phyloP scores from a whole-genome alignment of 2,797 vertebrate genomes.

The Neosilurus hyrtlii region DNA sequence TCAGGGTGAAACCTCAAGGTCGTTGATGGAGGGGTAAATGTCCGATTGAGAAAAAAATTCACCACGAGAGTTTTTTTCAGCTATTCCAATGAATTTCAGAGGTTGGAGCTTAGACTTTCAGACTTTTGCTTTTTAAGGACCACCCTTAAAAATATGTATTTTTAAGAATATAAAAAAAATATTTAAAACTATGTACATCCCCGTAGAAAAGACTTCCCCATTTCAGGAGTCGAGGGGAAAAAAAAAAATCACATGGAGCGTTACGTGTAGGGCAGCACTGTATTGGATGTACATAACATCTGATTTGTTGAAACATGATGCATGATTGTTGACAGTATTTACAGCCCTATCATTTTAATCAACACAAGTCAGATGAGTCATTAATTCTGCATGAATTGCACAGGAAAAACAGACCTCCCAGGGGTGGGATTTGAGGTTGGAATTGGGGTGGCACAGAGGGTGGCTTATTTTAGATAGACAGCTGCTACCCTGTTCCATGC shows the following conservation, averaged over 20 bases:
- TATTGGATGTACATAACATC: background rate
- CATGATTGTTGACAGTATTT: background rate
- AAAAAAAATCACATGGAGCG: background rate
- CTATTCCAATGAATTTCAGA: no score
- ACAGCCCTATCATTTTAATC: conserved; percentile 11
- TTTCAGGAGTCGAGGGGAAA: background rate
- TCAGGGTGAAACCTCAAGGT: no score
- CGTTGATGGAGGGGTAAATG: no score
- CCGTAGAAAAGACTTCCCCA: background rate
- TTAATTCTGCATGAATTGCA: background rate
- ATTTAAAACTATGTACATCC: background rate
- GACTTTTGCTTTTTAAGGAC: no score
- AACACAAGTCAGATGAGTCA: conserved; percentile 6
- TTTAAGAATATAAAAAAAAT: no score
- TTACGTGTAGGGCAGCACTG: background rate
- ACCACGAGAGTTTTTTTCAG: no score
- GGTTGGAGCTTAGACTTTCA: no score
- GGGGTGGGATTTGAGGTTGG: conserved; percentile 2
- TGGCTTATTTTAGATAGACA: conserved; percentile 2
- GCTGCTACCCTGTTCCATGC: background rate
- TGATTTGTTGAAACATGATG: background rate
- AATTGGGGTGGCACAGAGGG: background rate
- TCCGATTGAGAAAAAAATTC: no score
- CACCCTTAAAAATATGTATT: no score
- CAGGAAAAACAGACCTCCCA: conserved; percentile 12